A percentile compares a stretch with the other conserved stretches of the same genome.
phyloP scores from a whole-genome alignment of 2,797 vertebrate species.

The Avahi laniger region DNA sequence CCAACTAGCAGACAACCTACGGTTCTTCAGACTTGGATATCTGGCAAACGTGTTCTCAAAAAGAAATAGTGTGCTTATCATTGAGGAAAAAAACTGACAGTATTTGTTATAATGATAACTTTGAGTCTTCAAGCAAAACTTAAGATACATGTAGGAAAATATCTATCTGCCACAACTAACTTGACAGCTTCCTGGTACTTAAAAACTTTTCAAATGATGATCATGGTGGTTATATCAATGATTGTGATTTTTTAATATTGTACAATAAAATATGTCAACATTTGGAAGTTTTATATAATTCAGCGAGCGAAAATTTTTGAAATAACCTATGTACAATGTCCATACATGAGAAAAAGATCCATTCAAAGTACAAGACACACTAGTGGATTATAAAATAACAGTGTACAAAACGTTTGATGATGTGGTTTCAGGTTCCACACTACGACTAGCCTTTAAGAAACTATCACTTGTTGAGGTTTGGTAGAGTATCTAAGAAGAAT shows the following conservation, averaged over 20 bases:
- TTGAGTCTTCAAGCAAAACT: conserved; percentile 1
- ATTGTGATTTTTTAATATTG: not conserved
- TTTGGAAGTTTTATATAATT: not conserved
- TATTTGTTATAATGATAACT: not conserved
- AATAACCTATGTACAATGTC: not conserved
- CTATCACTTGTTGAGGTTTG: not conserved
- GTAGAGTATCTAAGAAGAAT: not conserved
- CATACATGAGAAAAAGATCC: not conserved
- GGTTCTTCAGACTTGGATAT: not conserved
- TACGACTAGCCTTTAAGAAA: not conserved
- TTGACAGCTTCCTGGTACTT: not conserved
- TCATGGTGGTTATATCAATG: not conserved
- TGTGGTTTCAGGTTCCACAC: not conserved
- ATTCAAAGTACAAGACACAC: not conserved
- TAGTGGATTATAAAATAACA: not conserved
- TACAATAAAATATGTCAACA: not conserved
- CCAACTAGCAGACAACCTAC: not conserved
- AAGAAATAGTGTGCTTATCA: not conserved
- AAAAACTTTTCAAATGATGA: not conserved
- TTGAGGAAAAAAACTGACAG: not conserved
- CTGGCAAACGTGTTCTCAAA: not conserved
- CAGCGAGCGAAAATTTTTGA: not conserved
- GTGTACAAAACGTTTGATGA: not conserved
- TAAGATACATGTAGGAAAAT: not conserved
- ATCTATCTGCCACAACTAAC: not conserved